These are phyloP conservation scores for Fabriciana adippe DNA, from an alignment of 2,888 invertebrate genomes.

Conservation along the genomic window DNA sequence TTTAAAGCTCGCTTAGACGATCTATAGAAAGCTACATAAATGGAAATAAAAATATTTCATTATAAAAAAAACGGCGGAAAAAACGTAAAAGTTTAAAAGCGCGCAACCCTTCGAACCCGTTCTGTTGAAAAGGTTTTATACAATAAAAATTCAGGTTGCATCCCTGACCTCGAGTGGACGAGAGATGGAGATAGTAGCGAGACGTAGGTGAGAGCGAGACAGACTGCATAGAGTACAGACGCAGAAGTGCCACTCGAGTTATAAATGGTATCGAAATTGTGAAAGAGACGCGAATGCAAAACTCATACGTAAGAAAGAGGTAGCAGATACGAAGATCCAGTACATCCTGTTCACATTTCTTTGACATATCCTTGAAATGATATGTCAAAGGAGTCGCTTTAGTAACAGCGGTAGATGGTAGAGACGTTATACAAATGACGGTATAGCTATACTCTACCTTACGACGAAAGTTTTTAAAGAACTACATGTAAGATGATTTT, in stretches of 20 bases:
- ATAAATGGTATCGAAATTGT: slow-evolving; percentile 77
- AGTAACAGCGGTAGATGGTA: neutral
- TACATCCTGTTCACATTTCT: slow-evolving; percentile 12
- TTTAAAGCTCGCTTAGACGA: slow-evolving; percentile 19
- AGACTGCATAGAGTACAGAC: slow-evolving; percentile 42
- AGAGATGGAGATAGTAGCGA: slow-evolving; percentile 37
- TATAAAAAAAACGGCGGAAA: slow-evolving; percentile 39
- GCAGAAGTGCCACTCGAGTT: slow-evolving; percentile 67
- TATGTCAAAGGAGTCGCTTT: slow-evolving; percentile 12
- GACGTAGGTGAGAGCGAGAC: slow-evolving; percentile 53
- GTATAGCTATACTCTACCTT: neutral
- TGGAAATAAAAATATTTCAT: slow-evolving; percentile 43
- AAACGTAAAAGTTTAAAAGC: slow-evolving; percentile 46
- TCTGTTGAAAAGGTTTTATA: slow-evolving; percentile 50
- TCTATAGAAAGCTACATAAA: slow-evolving; percentile 40
- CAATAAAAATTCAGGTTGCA: slow-evolving; percentile 69
- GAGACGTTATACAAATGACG: slow-evolving; percentile 9
- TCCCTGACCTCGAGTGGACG: slow-evolving; percentile 65
- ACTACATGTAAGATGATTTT: no score
- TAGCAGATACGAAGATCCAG: slow-evolving; percentile 5
- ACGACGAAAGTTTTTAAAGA: neutral
- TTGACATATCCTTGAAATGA: slow-evolving; percentile 12
- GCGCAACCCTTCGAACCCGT: slow-evolving; percentile 43
- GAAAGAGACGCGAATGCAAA: slow-evolving; percentile 46
- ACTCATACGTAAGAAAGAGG: slow-evolving; percentile 5